Evolutionary conservation across 92 coral and sea anemone species (phyloP).

Genomic region (Umimayanthus chanpuru): DNA sequence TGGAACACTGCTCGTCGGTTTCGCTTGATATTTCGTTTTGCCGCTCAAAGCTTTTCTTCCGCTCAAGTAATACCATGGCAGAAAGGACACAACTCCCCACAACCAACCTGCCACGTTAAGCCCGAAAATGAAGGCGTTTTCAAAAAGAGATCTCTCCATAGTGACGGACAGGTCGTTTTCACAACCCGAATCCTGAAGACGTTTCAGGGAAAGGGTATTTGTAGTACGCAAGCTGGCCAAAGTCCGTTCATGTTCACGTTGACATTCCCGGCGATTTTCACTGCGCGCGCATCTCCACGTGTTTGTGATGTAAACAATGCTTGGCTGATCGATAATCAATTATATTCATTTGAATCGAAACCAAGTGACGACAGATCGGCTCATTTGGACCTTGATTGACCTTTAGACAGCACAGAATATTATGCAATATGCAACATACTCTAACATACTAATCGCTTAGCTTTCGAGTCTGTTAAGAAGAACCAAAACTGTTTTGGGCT

Average conservation of each 20-base stretch:
- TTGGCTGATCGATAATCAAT: neutral
- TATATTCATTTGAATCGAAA: neutral
- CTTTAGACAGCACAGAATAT: neutral
- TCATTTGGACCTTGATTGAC: slow-evolving; percentile 15
- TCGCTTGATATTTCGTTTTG: slow-evolving; percentile 76
- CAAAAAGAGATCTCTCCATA: slow-evolving; percentile 89
- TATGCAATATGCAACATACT: neutral
- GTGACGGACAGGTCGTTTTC: neutral
- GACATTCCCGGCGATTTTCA: neutral
- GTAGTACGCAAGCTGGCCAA: slow-evolving; percentile 26
- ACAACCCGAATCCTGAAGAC: slow-evolving; percentile 8
- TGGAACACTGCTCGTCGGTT: slow-evolving; percentile 77
- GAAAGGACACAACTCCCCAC: slow-evolving; percentile 92
- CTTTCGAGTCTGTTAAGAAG: neutral
- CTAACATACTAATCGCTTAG: neutral
- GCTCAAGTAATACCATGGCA: slow-evolving; percentile 90
- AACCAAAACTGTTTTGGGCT: neutral
- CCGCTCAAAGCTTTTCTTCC: slow-evolving; percentile 83
- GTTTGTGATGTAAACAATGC: slow-evolving; percentile 32
- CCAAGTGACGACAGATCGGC: neutral
- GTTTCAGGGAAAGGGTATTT: slow-evolving; percentile 19
- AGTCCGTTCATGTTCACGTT: slow-evolving; percentile 27
- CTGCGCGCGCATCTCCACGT: slow-evolving; percentile 49
- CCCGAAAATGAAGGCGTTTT: slow-evolving; percentile 85
- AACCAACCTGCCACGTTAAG: slow-evolving; percentile 90